These are phyloP conservation scores for Notoglanidium macrostoma DNA, from an alignment of 2,797 vertebrate species.

Conservation along the genomic window DNA sequence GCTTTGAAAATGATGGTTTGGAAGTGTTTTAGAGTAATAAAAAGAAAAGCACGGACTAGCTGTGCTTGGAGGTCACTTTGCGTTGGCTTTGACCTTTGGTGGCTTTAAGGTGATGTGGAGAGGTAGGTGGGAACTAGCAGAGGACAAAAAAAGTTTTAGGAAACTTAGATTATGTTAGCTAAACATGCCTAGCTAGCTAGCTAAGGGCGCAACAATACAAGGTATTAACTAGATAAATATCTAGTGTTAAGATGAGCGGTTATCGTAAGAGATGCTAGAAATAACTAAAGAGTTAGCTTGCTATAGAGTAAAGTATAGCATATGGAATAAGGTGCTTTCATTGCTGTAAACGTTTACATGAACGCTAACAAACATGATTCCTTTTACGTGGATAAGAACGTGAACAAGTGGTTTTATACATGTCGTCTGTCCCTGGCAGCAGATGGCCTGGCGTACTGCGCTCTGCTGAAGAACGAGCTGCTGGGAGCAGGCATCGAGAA, in stretches of 20 bases:
- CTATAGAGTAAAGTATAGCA: not conserved
- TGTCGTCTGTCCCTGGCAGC: constrained; percentile 39
- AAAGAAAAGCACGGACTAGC: no score
- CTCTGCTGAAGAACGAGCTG: constrained; percentile 94
- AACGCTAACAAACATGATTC: not conserved
- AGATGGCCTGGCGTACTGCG: constrained; percentile 94
- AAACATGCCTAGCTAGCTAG: not conserved
- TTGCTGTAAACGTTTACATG: not conserved
- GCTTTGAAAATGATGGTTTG: not conserved
- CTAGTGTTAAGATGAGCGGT: not conserved
- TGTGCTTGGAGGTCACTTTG: no score
- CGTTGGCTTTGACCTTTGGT: not conserved
- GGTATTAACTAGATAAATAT: not conserved
- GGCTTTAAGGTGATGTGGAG: not conserved
- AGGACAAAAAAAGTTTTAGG: not conserved
- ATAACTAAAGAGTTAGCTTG: not conserved
- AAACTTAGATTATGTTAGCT: not conserved
- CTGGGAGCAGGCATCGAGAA: constrained; percentile 96
- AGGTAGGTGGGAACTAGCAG: not conserved
- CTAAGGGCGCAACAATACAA: not conserved
- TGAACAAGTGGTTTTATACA: not conserved
- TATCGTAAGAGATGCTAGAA: not conserved
- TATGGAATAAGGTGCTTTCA: not conserved
- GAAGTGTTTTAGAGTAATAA: not conserved
- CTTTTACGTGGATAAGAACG: not conserved